Evolutionary conservation across 2,797 vertebrate species (phyloP), one percentile per base, ranked within the genome.

Genomic region (Tympanoctomys barrerae): DNA sequence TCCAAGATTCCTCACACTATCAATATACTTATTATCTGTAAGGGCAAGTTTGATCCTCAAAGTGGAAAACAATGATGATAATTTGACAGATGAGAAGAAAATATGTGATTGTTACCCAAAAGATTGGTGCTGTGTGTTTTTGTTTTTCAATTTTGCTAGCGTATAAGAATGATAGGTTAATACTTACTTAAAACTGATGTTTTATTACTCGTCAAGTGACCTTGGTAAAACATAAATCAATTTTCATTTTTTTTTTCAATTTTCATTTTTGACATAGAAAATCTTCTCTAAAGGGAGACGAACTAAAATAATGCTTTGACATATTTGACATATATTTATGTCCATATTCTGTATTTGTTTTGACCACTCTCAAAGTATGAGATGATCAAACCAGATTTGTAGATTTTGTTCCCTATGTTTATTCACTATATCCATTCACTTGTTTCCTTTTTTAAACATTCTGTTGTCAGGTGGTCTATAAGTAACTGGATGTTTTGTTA

Each of bases 281-380:
- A 39, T 64, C 57, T 89, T 85, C 85, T 68, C 36, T 79, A 79
- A 89, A 75, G 31, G 78, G 0, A 19, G 13, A 5, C 83, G 14
- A 94, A 87, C 52, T 79, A 87, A 87, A 90, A 79, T 62, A 73
- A 89, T 61, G 9, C 70, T 79, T 89, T 75, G 28, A 57, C 39
- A n/a, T 73, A 71, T 52, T 66, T 82, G 54, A 86, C 12, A 59
- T 64, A 54, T 28, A 84, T 46, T 86, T 91, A 70, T 91, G 64
- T 57, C 21, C 82, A 36, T 68, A 86, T 66, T 22, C 22, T 71
- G 0, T 46, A 81, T 61, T 80, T 95, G 24, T 89, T 78, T 94
- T 10, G 10, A 21, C 49, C 83, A 1, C n/a, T 97, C 39, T 49
- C 24, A 91, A 42, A 13, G 3, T 68, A 91, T 11, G 13, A 33